Evolutionary conservation across 2,888 invertebrate species (phyloP).

Genomic region (Chrysolina americana): DNA sequence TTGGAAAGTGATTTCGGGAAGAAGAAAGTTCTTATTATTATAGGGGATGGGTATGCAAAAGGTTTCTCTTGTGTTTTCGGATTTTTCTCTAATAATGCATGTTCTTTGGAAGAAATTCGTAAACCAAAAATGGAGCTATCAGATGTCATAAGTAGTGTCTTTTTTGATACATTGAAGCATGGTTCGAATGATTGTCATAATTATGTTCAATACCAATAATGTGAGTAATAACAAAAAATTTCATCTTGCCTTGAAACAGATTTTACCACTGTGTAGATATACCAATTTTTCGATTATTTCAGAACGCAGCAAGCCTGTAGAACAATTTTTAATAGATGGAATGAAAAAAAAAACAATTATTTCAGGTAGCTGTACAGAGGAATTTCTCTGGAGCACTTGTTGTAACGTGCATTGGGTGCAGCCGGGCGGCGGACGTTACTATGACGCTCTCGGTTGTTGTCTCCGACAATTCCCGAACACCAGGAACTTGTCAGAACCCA

Average conservation of each 20-base stretch:
- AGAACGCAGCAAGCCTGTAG: not conserved
- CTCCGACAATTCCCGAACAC: too few relatives aligned
- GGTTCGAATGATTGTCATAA: not conserved
- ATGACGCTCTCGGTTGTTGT: too few relatives aligned
- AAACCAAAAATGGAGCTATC: not conserved
- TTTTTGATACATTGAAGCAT: not conserved
- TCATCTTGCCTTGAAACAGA: not conserved
- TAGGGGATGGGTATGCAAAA: conserved; percentile 12
- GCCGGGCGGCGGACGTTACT: too few relatives aligned
- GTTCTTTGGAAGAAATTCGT: not conserved
- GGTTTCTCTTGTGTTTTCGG: not conserved
- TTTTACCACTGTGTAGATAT: not conserved
- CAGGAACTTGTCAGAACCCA: too few relatives aligned
- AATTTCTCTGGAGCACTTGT: not conserved
- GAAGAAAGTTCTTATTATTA: not conserved
- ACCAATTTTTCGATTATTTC: not conserved
- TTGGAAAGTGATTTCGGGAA: not conserved
- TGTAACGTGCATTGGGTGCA: too few relatives aligned
- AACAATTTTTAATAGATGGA: not conserved
- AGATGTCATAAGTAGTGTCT: not conserved
- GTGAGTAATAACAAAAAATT: not conserved
- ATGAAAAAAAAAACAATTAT: not conserved
- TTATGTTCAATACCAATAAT: too few relatives aligned
- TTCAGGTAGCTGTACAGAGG: too few relatives aligned
- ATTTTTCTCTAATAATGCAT: not conserved